Conservation (phyloP, 1,140 invertebrate species). For the Lepidurus arcticus region DNA sequence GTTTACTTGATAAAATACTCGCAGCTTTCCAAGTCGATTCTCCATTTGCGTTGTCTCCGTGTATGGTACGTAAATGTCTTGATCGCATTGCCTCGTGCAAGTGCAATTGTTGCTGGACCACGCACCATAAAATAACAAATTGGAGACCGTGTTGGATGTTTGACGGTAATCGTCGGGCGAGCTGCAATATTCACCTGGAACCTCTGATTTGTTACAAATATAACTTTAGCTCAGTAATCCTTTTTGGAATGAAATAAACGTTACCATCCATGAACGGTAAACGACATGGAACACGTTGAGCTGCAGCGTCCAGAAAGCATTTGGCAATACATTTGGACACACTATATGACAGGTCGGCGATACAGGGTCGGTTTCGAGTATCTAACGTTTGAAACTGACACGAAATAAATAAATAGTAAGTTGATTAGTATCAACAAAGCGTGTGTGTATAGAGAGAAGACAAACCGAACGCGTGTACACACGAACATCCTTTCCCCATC, state of each 20-base stretch:
- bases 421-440: conserved; percentile 5
- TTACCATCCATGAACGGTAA: conserved; percentile 39
- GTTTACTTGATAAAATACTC: conserved; percentile 40
- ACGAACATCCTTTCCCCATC: conserved; percentile 39
- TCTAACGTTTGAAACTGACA: conserved; percentile 38
- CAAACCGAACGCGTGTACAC: conserved; percentile 38
- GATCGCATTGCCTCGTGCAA: conserved; percentile 39
- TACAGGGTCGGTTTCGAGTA: conserved; percentile 37
- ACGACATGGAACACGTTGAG: conserved; percentile 34
- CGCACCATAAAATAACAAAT: conserved; percentile 38
- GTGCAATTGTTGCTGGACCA: conserved; percentile 38
- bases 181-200: conserved; percentile 35
- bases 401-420: conserved; percentile 21
- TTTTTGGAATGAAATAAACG: not conserved
- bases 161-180: conserved; percentile 36
- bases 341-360: conserved; percentile 36
- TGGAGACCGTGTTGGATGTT: conserved; percentile 38
- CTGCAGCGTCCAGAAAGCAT: conserved; percentile 38
- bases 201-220: not conserved
- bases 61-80: conserved; percentile 38
- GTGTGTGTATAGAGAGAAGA: not conserved
- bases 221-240: not conserved
- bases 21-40: conserved; percentile 35
- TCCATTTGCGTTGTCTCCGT: conserved; percentile 37
- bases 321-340: conserved; percentile 38